Conservation (phyloP, 2,888 invertebrate species). For the Alloscopus bannaensis region DNA sequence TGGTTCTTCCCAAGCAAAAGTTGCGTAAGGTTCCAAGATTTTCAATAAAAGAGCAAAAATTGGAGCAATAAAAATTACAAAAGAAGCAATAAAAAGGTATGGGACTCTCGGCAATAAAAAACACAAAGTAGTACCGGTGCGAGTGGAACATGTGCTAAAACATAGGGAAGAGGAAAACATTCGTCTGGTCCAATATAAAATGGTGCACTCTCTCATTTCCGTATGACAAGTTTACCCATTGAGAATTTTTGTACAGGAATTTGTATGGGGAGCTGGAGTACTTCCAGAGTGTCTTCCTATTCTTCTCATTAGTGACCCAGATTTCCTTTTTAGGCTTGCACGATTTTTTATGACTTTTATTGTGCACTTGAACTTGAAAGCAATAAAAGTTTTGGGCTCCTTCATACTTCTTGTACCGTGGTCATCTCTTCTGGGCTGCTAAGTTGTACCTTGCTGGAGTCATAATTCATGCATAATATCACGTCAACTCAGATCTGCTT, state of each 20-base stretch:
- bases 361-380: constrained; percentile 56
- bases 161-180: constrained; percentile 42
- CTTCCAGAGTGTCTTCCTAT: constrained; percentile 48
- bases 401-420: neutral
- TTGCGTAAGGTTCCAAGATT: constrained; percentile 35
- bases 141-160: constrained; percentile 35
- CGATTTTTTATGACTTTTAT: constrained; percentile 50
- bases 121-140: constrained; percentile 57
- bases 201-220: constrained; percentile 39
- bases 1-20: too few relatives aligned
- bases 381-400: constrained; percentile 25
- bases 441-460: neutral
- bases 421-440: too few relatives aligned
- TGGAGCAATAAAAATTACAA: constrained; percentile 63
- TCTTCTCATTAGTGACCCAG: constrained; percentile 65
- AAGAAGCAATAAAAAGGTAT: constrained; percentile 61
- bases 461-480: neutral
- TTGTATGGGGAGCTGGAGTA: neutral
- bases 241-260: neutral
- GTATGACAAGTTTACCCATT: constrained; percentile 36
- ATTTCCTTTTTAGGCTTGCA: constrained; percentile 49
- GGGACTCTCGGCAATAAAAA: constrained; percentile 47
- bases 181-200: constrained; percentile 14
- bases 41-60: constrained; percentile 54
- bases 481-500: neutral